Percentiles rank a stretch among this genome's conserved stretches.
Evolutionary conservation across 2,113 vertebrate species (phyloP).

Genomic region (Malurus alboscapulatus): DNA sequence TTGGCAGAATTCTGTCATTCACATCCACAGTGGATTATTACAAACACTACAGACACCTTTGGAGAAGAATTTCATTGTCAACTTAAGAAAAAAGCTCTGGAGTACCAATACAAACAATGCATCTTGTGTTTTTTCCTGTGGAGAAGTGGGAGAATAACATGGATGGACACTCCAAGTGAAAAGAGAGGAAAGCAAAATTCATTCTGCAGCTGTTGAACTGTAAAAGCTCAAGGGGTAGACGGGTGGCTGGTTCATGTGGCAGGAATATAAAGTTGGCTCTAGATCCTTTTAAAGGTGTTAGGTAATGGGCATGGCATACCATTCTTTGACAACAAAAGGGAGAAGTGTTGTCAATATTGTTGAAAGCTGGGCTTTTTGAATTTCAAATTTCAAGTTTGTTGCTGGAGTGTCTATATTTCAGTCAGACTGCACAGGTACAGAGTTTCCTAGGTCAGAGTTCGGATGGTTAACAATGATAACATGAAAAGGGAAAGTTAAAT

Average conservation of each 20-base stretch:
- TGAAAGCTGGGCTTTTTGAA: not conserved
- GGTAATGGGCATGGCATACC: not conserved
- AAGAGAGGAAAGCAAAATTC: not conserved
- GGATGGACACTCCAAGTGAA: not conserved
- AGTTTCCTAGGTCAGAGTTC: not conserved
- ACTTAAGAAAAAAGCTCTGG: not conserved
- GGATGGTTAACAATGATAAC: not conserved
- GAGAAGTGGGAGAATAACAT: not conserved
- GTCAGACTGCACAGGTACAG: not conserved
- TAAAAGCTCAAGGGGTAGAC: not conserved
- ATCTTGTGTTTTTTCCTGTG: not conserved
- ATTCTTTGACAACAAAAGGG: not conserved
- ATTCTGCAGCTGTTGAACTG: not conserved
- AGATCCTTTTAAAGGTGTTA: not conserved
- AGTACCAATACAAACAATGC: not conserved
- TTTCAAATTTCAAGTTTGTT: not conserved
- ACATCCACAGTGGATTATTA: not conserved
- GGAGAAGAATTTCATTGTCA: not conserved
- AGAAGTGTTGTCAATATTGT: not conserved
- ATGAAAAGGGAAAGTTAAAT: not conserved
- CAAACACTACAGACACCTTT: not conserved
- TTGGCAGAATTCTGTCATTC: not conserved
- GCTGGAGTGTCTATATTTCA: not conserved
- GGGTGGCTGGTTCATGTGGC: not conserved
- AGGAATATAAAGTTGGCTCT: not conserved